Evolutionary conservation across 2,888 invertebrate genomes (phyloP).

Genomic region (Iselma pallidipennis): DNA sequence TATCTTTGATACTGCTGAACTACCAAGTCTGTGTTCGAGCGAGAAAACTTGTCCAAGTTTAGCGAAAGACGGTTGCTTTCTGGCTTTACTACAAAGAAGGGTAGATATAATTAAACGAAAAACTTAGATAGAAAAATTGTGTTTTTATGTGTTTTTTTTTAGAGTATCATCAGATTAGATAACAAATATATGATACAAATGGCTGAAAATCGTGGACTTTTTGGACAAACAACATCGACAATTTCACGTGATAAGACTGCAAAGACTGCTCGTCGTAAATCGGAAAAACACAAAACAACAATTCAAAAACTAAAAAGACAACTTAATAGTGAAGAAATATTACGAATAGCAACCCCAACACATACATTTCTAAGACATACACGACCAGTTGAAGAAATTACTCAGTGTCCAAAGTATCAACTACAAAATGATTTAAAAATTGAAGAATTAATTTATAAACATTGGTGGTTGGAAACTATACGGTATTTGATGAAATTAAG

Average conservation of each 20-base stretch:
- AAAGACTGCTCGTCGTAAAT: constrained; percentile 51
- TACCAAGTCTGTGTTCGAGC: constrained; percentile 64
- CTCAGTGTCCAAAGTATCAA: constrained; percentile 34
- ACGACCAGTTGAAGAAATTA: constrained; percentile 33
- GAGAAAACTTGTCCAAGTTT: constrained; percentile 57
- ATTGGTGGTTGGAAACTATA: constrained; percentile 54
- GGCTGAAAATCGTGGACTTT: constrained; percentile 79
- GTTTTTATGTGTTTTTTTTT: too few relatives aligned
- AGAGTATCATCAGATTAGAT: constrained; percentile 76
- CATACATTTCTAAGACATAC: constrained; percentile 65
- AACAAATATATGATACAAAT: constrained; percentile 83
- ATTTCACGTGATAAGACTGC: constrained; percentile 54
- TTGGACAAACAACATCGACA: constrained; percentile 57
- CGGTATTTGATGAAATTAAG: constrained; percentile 48
- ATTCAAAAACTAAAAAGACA: constrained; percentile 37
- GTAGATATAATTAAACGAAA: too few relatives aligned
- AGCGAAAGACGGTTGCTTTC: constrained; percentile 65
- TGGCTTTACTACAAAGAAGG: constrained; percentile 70
- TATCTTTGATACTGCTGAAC: constrained; percentile 66
- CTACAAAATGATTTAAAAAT: constrained; percentile 18
- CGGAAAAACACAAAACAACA: constrained; percentile 40
- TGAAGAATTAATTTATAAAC: constrained; percentile 42
- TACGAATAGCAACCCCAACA: constrained; percentile 69
- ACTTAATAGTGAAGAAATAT: constrained; percentile 46
- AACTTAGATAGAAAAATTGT: too few relatives aligned